A percentile compares a stretch with the other conserved stretches of the same genome.
Evolutionary conservation across 2,888 invertebrate species (phyloP).

Genomic region (Prosopocoilus inquinatus): DNA sequence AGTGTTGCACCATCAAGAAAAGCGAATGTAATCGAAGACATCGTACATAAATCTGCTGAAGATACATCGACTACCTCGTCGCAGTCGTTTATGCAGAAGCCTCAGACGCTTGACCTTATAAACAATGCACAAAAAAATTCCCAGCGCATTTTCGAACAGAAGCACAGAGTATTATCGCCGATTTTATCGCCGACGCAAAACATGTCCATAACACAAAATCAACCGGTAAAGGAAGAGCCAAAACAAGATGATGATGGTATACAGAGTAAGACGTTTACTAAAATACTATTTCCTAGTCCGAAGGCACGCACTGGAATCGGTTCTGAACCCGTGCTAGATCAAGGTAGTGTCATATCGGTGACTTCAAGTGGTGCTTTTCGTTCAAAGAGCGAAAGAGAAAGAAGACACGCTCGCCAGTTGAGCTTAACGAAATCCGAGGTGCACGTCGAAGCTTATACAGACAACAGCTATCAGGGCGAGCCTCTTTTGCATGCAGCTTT

Average conservation of each 20-base stretch:
- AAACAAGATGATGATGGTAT: slow-evolving; percentile 51
- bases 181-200: slow-evolving; percentile 48
- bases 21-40: background rate
- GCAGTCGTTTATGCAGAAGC: slow-evolving; percentile 5
- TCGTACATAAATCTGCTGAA: background rate
- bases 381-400: slow-evolving; percentile 35
- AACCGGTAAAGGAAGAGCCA: slow-evolving; percentile 21
- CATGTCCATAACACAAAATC: slow-evolving; percentile 39
- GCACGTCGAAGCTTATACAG: slow-evolving; percentile 50
- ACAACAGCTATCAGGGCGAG: slow-evolving; percentile 54
- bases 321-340: slow-evolving; percentile 50
- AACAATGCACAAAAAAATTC: slow-evolving; percentile 6
- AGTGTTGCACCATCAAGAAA: background rate
- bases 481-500: slow-evolving; percentile 24
- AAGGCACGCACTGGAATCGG: slow-evolving; percentile 50
- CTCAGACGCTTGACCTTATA: slow-evolving; percentile 17
- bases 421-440: slow-evolving; percentile 70
- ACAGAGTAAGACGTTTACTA: slow-evolving; percentile 57
- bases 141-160: slow-evolving; percentile 13
- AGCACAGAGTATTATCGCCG: slow-evolving; percentile 36
- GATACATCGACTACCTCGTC: background rate
- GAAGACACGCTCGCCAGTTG: slow-evolving; percentile 50
- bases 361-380: slow-evolving; percentile 68
- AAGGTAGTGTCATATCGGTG: slow-evolving; percentile 69
- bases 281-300: slow-evolving; percentile 47